Base-by-base conservation (phyloP, 2,113 vertebrate species). In the Bubalus kerabau region DNA sequence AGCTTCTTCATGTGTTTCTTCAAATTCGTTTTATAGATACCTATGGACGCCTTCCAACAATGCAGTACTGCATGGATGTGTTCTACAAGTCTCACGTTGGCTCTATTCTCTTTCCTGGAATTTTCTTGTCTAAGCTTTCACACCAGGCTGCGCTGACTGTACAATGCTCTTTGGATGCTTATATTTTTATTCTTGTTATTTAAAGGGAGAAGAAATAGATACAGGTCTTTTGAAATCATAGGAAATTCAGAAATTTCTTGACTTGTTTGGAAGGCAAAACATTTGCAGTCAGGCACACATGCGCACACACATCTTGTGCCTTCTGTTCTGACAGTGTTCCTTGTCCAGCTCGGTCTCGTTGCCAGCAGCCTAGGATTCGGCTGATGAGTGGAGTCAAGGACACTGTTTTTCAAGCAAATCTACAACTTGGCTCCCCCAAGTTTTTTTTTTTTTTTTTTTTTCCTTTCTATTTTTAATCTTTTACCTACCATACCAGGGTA, bases 321-420 rank as follows among this genome's bases (percentile, higher is more conserved):
- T 97, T 93, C 84, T 95, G 87, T 88, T 92, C 54, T 95, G 59
- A 83, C 54, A 67, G 32, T n/a, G 30, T 82, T 62, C 43, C 95
- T 83, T 91, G 56, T n/a, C 57, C 84, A 56, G 16, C 60, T 97
- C 24, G 1, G 1, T 81, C 32, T 32, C 26, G 5, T 46, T 80
- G 64, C 43, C n/a, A 90, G 52, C 16, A 91, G 48, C 23, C 52
- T 76, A 81, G 59, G n/a, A 74, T 52, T 94, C 12, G 8, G 52
- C 23, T 83, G 7, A 17, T 89, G 17, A 89, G 54, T 60, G 48
- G 48, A 87, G 87, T 76, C 93, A 93, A 95, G 80, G 89, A 93
- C 16, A 9, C 80, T 64, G 43, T 91, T 93, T 96, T 94, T 43
- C 57, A 89, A 81, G 52, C n/a, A 93, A 93, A 83, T 91, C 71